Base-by-base conservation (phyloP, 2,888 invertebrate species). In the Bellardia bayeri region DNA sequence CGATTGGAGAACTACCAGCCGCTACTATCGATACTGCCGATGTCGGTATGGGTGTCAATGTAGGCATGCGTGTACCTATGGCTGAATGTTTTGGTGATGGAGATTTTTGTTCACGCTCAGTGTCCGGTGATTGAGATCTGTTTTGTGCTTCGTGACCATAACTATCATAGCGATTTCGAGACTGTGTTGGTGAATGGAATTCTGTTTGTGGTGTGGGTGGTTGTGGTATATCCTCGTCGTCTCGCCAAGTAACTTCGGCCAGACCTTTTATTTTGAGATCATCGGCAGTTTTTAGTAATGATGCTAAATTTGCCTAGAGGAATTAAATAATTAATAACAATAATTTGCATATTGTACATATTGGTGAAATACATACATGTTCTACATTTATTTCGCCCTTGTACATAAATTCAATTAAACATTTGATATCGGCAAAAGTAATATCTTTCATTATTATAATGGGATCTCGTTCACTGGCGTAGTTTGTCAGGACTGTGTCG, bases 361-460 rank as follows among this genome's bases (percentile, higher is more conserved):
- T 11, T 33, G 2, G 2, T 33, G 11, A 8, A 30, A 37, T 8
- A 96, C 97, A 96, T 94, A 98, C 98, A 94, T 98, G 98, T 92
- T 98, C 97, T 84, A 98, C 98, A 94, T 98, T 98, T 94, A 98
- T 98, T 94, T 98, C 98, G 89, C 98, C 98, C 91, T 97, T 97
- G 94, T 98, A 98, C 98, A 98, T 98, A 93, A 98, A 98, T 93
- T 98, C 97, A 80, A 98, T 97, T 89, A 98, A 95, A 88, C 98
- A 97, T 93, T 96, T 96, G 91, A 98, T 96, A 94, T 98, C 98
- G 89, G 97, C 96, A 92, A 97, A 98, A 93, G 97, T 96, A 88
- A 98, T 97, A 94, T 98, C 98, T 94, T 98, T 98, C 92, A 98
- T 96, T 90, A 97, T 97, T 89, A 97, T 96, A 90, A 97, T 97